phyloP scores from a whole-genome alignment of 2,797 vertebrate species.

The Cirrhinus mrigala region DNA sequence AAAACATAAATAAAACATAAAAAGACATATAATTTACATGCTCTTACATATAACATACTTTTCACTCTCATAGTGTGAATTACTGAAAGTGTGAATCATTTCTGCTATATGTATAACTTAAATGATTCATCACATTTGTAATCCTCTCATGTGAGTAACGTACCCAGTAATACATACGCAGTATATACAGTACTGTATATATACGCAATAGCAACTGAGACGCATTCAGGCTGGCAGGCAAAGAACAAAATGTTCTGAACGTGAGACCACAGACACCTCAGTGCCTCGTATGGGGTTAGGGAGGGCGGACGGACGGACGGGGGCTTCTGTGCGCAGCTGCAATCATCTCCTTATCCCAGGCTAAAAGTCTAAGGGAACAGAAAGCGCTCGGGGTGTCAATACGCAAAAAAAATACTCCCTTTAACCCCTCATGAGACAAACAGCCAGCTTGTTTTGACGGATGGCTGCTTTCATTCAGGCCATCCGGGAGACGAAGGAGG shows the following conservation, averaged over 20 bases:
- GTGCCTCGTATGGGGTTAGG: background rate
- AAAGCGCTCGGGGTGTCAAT: background rate
- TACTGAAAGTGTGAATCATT: background rate
- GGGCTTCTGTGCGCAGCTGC: background rate
- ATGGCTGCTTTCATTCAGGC: constrained; percentile 63
- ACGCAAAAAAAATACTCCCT: constrained; percentile 1
- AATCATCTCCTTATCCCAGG: constrained; percentile 35
- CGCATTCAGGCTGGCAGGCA: background rate
- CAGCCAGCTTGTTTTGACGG: constrained; percentile 45
- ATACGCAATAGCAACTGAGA: background rate
- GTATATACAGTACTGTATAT: background rate
- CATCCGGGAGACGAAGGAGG: constrained; percentile 12
- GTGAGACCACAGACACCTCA: background rate
- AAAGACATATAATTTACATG: background rate
- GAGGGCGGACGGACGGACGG: background rate
- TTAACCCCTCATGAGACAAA: constrained; percentile 9
- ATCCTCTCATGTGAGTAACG: background rate
- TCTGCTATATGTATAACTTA: background rate
- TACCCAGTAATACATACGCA: background rate
- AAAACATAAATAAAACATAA: background rate
- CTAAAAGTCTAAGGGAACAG: background rate
- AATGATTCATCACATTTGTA: background rate
- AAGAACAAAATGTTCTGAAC: constrained; percentile 57
- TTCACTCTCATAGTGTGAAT: background rate
- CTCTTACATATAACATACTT: background rate